phyloP scores from a whole-genome alignment of 2,888 invertebrate species.

The Digitonthophagus gazella region DNA sequence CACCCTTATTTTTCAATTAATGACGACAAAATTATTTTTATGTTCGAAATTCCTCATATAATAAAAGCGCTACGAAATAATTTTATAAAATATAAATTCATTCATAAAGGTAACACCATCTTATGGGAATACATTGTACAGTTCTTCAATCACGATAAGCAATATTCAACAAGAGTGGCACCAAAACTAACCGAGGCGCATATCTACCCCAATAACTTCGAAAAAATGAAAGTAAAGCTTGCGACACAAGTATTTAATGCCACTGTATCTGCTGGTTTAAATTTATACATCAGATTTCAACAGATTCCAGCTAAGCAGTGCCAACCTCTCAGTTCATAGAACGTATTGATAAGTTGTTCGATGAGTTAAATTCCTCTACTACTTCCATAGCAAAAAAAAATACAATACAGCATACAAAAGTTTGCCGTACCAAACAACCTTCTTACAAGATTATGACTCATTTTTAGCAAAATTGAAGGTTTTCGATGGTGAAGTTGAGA shows the following conservation, averaged over 20 bases:
- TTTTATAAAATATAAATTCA: constrained; percentile 27
- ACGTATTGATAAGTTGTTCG: too few relatives aligned
- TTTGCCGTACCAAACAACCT: too few relatives aligned
- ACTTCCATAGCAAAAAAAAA: too few relatives aligned
- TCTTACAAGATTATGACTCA: too few relatives aligned
- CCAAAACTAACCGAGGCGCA: constrained; percentile 33
- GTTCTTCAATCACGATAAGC: constrained; percentile 32
- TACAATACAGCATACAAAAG: too few relatives aligned
- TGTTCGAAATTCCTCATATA: constrained; percentile 31
- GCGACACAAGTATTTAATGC: constrained; percentile 32
- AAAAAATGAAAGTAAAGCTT: too few relatives aligned
- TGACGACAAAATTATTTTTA: constrained; percentile 29
- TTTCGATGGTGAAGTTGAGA: too few relatives aligned
- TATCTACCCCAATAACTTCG: constrained; percentile 31
- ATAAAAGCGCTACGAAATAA: constrained; percentile 32
- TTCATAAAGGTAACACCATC: not conserved
- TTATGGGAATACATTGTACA: constrained; percentile 27
- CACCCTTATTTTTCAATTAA: constrained; percentile 28
- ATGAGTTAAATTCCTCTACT: too few relatives aligned
- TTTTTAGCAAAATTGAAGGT: too few relatives aligned
- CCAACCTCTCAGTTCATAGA: too few relatives aligned
- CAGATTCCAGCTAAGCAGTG: too few relatives aligned
- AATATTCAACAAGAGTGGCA: constrained; percentile 21
- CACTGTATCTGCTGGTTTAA: constrained; percentile 32
- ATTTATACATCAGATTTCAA: too few relatives aligned